Evolutionary conservation across 1,140 invertebrate genomes (phyloP).

Genomic region (Pseudomyrmex dendroicus): DNA sequence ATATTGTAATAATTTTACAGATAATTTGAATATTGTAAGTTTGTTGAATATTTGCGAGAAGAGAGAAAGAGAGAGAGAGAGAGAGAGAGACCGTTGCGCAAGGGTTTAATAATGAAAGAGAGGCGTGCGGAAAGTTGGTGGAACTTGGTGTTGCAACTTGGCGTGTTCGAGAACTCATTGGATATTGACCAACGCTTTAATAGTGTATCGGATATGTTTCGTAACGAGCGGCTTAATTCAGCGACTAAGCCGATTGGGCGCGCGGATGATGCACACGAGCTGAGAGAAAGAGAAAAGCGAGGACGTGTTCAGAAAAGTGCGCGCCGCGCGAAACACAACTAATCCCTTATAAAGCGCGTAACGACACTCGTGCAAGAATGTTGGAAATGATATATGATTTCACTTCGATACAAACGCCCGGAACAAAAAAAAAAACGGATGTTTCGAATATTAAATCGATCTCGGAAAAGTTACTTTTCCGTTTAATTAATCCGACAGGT

Average conservation of each 20-base stretch:
- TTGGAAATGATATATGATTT: conserved; percentile 35
- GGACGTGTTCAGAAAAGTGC: conserved; percentile 65
- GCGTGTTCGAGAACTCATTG: not conserved
- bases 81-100: not conserved
- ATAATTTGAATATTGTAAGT: conserved; percentile 34
- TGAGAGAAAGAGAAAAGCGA: conserved; percentile 65
- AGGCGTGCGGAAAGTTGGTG: not conserved
- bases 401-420: not conserved
- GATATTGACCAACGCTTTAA: conserved; percentile 20
- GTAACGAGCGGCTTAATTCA: conserved; percentile 28
- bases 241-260: conserved; percentile 14
- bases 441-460: conserved; percentile 14
- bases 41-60: not conserved
- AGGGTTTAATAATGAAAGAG: conserved; percentile 23
- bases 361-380: conserved; percentile 58
- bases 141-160: too few relatives aligned
- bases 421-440: not conserved
- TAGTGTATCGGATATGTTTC: conserved; percentile 3
- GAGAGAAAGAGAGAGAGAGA: too few relatives aligned
- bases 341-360: conserved; percentile 40
- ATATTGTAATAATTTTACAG: conserved; percentile 18
- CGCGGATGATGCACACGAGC: conserved; percentile 12
- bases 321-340: conserved; percentile 68
- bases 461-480: conserved; percentile 19
- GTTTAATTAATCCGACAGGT: conserved; percentile 12